These are phyloP conservation scores for Chamaetylas fuelleborni DNA, from an alignment of 2,113 vertebrate genomes.

Conservation along the genomic window DNA sequence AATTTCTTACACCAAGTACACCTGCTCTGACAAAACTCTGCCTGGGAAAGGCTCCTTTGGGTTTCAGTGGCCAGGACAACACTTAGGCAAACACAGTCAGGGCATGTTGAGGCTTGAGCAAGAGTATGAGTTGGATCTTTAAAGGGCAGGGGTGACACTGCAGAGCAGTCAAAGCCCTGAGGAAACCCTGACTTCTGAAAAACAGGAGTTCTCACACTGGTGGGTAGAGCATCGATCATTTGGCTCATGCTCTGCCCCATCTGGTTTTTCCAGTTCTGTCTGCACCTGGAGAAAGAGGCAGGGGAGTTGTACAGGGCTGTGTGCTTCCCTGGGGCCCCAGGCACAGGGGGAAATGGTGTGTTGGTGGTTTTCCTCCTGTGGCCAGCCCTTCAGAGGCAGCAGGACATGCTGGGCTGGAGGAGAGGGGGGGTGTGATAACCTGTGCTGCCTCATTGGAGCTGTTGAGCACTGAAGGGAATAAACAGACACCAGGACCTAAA, in stretches of 20 bases:
- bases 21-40: not conserved
- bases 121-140: not conserved
- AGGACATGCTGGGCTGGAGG: not conserved
- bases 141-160: not conserved
- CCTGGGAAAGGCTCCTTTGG: not conserved
- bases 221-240: not conserved
- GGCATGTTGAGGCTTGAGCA: not conserved
- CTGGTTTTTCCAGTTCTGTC: not conserved
- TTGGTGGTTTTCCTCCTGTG: not conserved
- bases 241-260: not conserved
- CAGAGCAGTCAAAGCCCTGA: not conserved
- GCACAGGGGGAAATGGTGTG: rapidly evolving
- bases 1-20: not conserved
- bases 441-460: not conserved
- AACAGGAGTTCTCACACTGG: not conserved
- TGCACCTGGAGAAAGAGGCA: not conserved
- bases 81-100: not conserved
- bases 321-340: not conserved
- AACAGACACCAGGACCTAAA: not conserved
- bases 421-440: not conserved
- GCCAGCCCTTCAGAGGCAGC: not conserved
- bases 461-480: not conserved
- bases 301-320: not conserved
- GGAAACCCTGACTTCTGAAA: not conserved
- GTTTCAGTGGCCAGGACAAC: not conserved